These are phyloP conservation scores for Podabrus alpinus DNA, from an alignment of 2,888 invertebrate genomes.

Conservation along the genomic window DNA sequence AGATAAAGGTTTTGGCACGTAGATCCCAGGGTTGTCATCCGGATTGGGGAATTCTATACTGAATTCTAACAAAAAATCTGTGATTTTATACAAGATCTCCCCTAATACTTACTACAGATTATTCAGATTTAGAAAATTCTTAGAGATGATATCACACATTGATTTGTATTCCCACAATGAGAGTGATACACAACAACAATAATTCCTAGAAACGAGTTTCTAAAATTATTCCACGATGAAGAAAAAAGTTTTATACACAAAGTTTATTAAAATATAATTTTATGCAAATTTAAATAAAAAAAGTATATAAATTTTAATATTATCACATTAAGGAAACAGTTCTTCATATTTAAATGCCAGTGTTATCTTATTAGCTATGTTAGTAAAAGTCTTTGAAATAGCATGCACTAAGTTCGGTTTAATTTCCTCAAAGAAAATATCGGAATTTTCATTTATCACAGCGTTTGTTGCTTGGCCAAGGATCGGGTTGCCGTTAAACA, in stretches of 20 bases:
- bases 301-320: background rate
- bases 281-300: background rate
- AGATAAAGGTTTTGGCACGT: too few relatives aligned
- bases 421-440: constrained; percentile 68
- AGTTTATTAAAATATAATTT: background rate
- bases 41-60: too few relatives aligned
- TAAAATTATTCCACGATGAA: too few relatives aligned
- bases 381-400: constrained; percentile 67
- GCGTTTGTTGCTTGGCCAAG: constrained; percentile 69
- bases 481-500: constrained; percentile 69
- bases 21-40: too few relatives aligned
- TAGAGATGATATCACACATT: too few relatives aligned
- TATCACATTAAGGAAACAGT: constrained; percentile 61
- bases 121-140: too few relatives aligned
- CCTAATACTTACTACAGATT: too few relatives aligned
- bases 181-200: too few relatives aligned
- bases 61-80: too few relatives aligned
- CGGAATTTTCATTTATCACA: constrained; percentile 69
- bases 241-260: background rate
- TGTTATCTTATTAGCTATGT: constrained; percentile 72
- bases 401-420: constrained; percentile 67
- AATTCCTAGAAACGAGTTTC: too few relatives aligned
- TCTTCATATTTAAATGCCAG: constrained; percentile 72
- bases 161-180: too few relatives aligned
- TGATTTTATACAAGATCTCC: too few relatives aligned